A percentile compares a stretch with the other conserved stretches of the same genome.
Evolutionary conservation across 2,113 vertebrate species (phyloP).

Genomic region (Arothron firmamentum): DNA sequence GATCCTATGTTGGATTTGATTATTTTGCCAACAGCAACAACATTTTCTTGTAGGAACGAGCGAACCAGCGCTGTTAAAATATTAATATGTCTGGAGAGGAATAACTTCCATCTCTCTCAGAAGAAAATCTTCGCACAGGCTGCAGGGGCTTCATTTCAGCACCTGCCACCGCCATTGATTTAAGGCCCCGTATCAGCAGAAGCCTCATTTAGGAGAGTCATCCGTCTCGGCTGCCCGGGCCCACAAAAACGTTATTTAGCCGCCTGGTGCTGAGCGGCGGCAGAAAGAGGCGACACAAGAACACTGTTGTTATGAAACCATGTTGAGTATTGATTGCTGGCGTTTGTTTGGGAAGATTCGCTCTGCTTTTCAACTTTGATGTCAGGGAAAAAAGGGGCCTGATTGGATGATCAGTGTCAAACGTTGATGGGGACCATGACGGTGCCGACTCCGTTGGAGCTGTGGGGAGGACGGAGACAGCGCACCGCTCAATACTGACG

Average conservation of each 20-base stretch:
- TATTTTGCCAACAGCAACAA: constrained; percentile 41
- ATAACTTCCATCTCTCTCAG: constrained; percentile 26
- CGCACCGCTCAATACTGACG: background rate
- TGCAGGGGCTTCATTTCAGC: constrained; percentile 59
- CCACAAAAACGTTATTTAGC: constrained; percentile 58
- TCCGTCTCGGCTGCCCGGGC: constrained; percentile 52
- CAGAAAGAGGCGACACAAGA: constrained; percentile 39
- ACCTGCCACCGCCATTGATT: constrained; percentile 64
- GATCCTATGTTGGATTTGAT: constrained; percentile 24
- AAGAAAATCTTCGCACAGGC: constrained; percentile 46
- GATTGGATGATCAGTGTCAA: constrained; percentile 33
- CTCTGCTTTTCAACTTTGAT: constrained; percentile 15
- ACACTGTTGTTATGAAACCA: constrained; percentile 32
- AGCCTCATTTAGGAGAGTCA: constrained; percentile 63
- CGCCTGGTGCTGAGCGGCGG: constrained; percentile 31
- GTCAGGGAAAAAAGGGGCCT: constrained; percentile 19
- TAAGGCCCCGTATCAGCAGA: constrained; percentile 53
- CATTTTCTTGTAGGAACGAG: constrained; percentile 46
- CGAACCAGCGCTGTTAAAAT: constrained; percentile 52
- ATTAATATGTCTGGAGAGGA: constrained; percentile 47
- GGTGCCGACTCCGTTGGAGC: background rate
- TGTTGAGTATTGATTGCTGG: constrained; percentile 52
- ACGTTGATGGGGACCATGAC: constrained; percentile 19
- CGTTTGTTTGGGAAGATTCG: constrained; percentile 42
- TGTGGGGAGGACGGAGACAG: constrained; percentile 19